Conservation (phyloP, 2,113 vertebrate species). For the Talpa occidentalis region DNA sequence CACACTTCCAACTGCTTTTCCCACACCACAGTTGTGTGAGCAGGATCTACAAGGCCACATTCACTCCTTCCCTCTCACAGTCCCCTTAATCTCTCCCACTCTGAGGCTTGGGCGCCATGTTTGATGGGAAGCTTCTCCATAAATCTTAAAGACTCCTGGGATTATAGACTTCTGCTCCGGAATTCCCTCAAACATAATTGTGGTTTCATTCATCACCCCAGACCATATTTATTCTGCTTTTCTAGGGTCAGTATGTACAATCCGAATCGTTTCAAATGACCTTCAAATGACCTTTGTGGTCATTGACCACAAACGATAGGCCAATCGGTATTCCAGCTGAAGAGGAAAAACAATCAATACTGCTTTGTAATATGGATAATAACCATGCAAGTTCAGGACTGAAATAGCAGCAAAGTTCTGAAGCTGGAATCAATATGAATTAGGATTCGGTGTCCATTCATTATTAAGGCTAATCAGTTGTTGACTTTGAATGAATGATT, state of each 20-base stretch:
- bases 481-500: slow-evolving; percentile 49
- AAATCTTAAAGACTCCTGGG: not conserved
- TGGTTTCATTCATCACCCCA: not conserved
- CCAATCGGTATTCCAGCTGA: not conserved
- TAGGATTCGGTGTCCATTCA: slow-evolving; percentile 59
- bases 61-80: not conserved
- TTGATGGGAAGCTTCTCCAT: not conserved
- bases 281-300: too few relatives aligned
- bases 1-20: not conserved
- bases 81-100: not conserved
- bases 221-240: not conserved
- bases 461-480: slow-evolving; percentile 59
- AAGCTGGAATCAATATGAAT: slow-evolving; percentile 52
- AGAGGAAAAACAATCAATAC: slow-evolving; percentile 28
- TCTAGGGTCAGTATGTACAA: not conserved
- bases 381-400: not conserved
- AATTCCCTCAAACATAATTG: not conserved
- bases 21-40: rapidly evolving
- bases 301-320: slow-evolving; percentile 10
- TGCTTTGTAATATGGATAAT: slow-evolving; percentile 30
- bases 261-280: not conserved
- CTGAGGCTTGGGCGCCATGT: not conserved
- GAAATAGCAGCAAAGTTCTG: slow-evolving; percentile 3
- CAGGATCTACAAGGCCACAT: not conserved
- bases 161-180: not conserved